Conservation (phyloP, 2,888 invertebrate genomes). For the Andrena bucephala region DNA sequence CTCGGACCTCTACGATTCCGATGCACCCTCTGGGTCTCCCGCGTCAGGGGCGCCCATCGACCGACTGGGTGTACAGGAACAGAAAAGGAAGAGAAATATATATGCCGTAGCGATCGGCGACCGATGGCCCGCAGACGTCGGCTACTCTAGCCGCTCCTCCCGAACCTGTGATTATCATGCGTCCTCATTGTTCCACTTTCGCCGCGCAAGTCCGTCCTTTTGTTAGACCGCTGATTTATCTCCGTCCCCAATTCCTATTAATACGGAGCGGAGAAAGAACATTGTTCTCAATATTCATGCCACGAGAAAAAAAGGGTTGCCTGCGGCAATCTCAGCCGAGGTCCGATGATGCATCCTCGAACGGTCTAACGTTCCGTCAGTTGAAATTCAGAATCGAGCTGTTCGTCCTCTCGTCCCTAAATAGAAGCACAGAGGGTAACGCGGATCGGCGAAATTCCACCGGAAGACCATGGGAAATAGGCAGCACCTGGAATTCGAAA, state of each 20-base stretch:
- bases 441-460: slow-evolving; percentile 53
- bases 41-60: slow-evolving; percentile 71
- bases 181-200: slow-evolving; percentile 38
- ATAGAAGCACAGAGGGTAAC: too few species aligned
- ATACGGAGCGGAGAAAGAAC: background rate
- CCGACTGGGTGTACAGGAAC: slow-evolving; percentile 44
- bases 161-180: slow-evolving; percentile 43
- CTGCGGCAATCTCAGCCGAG: background rate
- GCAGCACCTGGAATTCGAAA: slow-evolving; percentile 70
- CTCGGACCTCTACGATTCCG: slow-evolving; percentile 76
- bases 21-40: slow-evolving; percentile 75
- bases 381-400: background rate
- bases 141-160: slow-evolving; percentile 25
- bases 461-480: slow-evolving; percentile 66
- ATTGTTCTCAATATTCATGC: background rate
- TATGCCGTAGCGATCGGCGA: slow-evolving; percentile 65
- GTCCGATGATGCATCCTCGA: background rate
- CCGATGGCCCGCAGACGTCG: slow-evolving; percentile 55
- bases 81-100: slow-evolving; percentile 31
- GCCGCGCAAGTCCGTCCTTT: slow-evolving; percentile 10
- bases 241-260: background rate
- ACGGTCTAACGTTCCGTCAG: background rate
- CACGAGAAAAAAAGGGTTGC: background rate
- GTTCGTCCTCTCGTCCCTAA: too few species aligned
- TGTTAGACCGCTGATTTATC: slow-evolving; percentile 7